phyloP scores from a whole-genome alignment of 2,113 vertebrate genomes.

The human region DNA sequence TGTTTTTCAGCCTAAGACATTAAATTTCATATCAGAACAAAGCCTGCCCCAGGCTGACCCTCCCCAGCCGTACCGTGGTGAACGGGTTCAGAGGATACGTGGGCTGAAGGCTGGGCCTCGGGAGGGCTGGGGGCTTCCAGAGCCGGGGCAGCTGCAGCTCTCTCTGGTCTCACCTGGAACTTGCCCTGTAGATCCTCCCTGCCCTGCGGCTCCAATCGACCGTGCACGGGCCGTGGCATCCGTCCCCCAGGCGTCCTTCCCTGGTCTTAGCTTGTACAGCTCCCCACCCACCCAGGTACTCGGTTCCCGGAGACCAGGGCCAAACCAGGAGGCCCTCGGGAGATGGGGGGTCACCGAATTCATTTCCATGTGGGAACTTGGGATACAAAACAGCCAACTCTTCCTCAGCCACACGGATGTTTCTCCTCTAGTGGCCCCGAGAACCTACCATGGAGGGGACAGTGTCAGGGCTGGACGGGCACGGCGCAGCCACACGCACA shows the following conservation, averaged over 20 bases:
- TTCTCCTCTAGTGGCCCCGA: too few relatives aligned
- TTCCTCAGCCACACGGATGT: neutral
- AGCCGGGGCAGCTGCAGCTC: neutral
- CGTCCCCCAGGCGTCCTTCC: too few relatives aligned
- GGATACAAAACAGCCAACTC: too few relatives aligned
- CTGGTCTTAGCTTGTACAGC: neutral
- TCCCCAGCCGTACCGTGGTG: too few relatives aligned
- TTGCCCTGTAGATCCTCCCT: neutral
- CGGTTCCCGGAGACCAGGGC: neutral
- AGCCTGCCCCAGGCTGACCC: neutral
- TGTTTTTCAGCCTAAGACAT: neutral
- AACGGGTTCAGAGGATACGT: neutral
- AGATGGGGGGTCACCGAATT: too few relatives aligned
- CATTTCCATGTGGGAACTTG: neutral
- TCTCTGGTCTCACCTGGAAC: neutral
- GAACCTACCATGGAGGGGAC: neutral
- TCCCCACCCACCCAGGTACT: neutral
- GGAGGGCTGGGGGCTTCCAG: too few relatives aligned
- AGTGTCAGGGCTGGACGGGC: neutral
- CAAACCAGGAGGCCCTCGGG: neutral
- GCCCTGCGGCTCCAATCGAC: neutral
- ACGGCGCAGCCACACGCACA: accelerated
- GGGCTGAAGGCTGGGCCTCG: neutral
- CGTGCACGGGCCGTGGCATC: accelerated
- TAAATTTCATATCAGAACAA: neutral